Base-by-base conservation (phyloP, 2,113 vertebrate species). In the Grantiella picta region DNA sequence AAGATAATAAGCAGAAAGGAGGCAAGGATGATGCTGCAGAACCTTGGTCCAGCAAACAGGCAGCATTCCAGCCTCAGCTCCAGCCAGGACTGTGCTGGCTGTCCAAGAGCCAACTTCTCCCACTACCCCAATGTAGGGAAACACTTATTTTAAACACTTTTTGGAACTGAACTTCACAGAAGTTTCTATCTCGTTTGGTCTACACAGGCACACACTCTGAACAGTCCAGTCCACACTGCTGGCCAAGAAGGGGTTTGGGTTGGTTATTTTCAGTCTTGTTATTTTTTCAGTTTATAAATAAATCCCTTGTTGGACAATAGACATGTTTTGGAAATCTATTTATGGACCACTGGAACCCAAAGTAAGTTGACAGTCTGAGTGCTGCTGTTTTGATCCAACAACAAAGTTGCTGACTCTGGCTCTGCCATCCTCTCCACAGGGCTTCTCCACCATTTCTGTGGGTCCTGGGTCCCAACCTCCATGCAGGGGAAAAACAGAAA, bases 221-320 rank as follows among this genome's bases (percentile, higher is more conserved):
- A 38, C 4, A 73, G 52, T 27, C 33, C 25, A 20, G 50, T 73
- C 70, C 27, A 5, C 12, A 2, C 12, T 52, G 82, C 75, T 57
- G 69, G 77, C 87, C 52, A 84, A 82, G 53, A 47, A 23, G 11
- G 13, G 18, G 12, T 13, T 65, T 44, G 14, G 11, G 27, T 35
- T 82, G 44, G 0, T 27, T 73, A 77, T 53, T 83, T 79, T 22
- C 36, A 84, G 52, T 64, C 80, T 68, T 73, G 50, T 47, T 92
- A 53, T 68, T 95, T 95, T 89, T 63, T 79, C 89, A 89, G 81
- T 94, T 91, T 91, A 92, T 89, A 94, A 96, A 94, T 84, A 90
- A 94, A 94, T 64, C 79, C 60, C 52, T 47, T 57, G 31, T 31
- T 64, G 73, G 73, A 94, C 77, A 92, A 93, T 40, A 40, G 91